Evolutionary conservation across 1,140 invertebrate genomes (phyloP).

Genomic region (Zaprionus ghesquierei): DNA sequence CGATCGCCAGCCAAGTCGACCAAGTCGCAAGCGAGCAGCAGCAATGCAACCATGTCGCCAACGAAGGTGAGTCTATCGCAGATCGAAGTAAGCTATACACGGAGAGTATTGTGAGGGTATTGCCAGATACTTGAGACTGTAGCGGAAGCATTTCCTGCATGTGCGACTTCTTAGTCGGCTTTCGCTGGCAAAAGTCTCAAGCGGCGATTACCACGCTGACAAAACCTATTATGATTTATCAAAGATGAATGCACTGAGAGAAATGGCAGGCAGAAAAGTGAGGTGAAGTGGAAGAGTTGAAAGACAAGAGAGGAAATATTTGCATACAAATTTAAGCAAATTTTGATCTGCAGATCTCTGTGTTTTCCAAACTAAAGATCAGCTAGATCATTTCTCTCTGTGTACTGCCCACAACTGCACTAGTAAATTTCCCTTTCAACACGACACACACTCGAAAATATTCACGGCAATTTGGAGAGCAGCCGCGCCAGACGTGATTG

Average conservation of each 20-base stretch:
- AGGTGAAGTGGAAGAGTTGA: neutral
- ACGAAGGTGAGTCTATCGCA: slow-evolving; percentile 56
- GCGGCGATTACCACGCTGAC: slow-evolving; percentile 22
- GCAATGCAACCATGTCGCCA: slow-evolving; percentile 75
- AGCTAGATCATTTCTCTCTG: neutral
- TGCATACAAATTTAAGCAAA: too few relatives aligned
- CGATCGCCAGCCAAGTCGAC: slow-evolving; percentile 67
- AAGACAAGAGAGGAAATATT: neutral
- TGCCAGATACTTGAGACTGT: too few relatives aligned
- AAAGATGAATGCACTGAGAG: neutral
- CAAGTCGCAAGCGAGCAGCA: slow-evolving; percentile 67
- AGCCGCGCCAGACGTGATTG: too few relatives aligned
- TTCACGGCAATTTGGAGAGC: slow-evolving; percentile 34
- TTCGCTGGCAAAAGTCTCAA: slow-evolving; percentile 5
- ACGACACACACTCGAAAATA: neutral
- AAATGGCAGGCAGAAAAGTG: neutral
- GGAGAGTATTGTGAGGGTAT: neutral
- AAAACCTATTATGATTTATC: slow-evolving; percentile 22
- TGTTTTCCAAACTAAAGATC: neutral
- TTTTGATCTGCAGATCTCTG: too few relatives aligned
- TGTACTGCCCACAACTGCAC: slow-evolving; percentile 16
- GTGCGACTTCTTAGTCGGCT: slow-evolving; percentile 23
- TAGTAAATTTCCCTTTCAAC: slow-evolving; percentile 39
- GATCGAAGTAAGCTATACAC: neutral
- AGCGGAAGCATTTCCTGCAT: slow-evolving; percentile 36